Evolutionary conservation across 2,113 vertebrate genomes (phyloP), one percentile per base, ranked within the genome.

Genomic region (Penelope pileata): DNA sequence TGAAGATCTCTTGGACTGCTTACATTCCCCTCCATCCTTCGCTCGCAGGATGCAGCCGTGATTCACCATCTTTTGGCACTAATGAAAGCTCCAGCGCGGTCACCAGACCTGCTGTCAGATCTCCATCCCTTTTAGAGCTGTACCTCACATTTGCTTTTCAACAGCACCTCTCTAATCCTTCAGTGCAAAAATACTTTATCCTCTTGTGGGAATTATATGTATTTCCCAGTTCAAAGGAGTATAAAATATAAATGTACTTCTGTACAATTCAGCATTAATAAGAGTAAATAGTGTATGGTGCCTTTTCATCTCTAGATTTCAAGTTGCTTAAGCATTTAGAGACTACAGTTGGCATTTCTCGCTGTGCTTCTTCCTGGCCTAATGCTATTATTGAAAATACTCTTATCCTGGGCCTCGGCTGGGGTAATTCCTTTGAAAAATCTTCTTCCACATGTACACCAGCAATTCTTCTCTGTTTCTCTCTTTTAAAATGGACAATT

Each of bases 341-440:
- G 93, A 95, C 94, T 91, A 93, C 90, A 77, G 79, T 89, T 95
- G 95, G 94, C 95, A 95, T 94, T 96, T 96, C 90, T 96, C 83
- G 93, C 93, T 95, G 94, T 95, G 95, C 77, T 94, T 3, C 93
- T 95, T 94, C 88, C 95, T 96, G 91, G 64, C 85, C 64, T 96
- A 96, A 97, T 96, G 94, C 94, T 96, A 96, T 94, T 97, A 96
- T 93, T 91, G 91, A 95, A 91, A 96, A 94, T 92, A 91, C 92
- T 96, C 94, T 97, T 94, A 97, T 96, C 93, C 93, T 47, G 15
- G 93, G 88, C 93, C 91, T 94, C 74, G 90, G 85, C 79, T 94
- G 63, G 91, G 76, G 86, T 96, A 91, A 95, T 90, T 91, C 92
- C 88, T 96, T 91, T 90, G 90, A 90, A 97, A 96, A 95, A 90